These are phyloP conservation scores for Parasteatoda lunata DNA, from an alignment of 2,888 invertebrate genomes.

Conservation along the genomic window DNA sequence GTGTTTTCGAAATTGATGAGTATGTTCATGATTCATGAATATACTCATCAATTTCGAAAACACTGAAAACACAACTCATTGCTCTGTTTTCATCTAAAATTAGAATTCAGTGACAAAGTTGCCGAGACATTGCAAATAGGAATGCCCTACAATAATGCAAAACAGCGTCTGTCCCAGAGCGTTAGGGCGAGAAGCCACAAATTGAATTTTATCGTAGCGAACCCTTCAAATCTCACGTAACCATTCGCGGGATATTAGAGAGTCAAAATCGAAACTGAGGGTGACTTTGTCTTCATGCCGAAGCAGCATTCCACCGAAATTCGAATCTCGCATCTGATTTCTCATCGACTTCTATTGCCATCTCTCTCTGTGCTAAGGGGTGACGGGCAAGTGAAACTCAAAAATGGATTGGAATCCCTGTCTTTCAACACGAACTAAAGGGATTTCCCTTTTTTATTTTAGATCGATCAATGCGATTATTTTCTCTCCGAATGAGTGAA, in stretches of 20 bases:
- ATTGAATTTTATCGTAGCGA: slow-evolving; percentile 25
- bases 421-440: slow-evolving; percentile 5
- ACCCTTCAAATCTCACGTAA: neutral
- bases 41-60: no score
- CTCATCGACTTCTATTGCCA: slow-evolving; percentile 27
- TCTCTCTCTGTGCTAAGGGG: slow-evolving; percentile 24
- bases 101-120: no score
- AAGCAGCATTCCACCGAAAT: neutral
- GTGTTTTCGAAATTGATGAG: no score
- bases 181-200: slow-evolving; percentile 23
- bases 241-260: neutral
- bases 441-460: slow-evolving; percentile 37
- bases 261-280: neutral
- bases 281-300: neutral
- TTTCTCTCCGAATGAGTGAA: slow-evolving; percentile 47
- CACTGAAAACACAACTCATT: no score
- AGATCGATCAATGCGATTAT: slow-evolving; percentile 58
- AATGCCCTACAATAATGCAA: slow-evolving; percentile 36
- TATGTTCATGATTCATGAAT: no score
- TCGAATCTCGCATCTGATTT: slow-evolving; percentile 12
- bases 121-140: slow-evolving; percentile 17
- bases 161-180: slow-evolving; percentile 10
- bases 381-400: neutral
- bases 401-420: slow-evolving; percentile 16
- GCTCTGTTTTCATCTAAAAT: no score